A percentile compares a stretch with the other conserved stretches of the same genome.
phyloP scores from a whole-genome alignment of 2,888 invertebrate species.

The Iselma pallidipennis region DNA sequence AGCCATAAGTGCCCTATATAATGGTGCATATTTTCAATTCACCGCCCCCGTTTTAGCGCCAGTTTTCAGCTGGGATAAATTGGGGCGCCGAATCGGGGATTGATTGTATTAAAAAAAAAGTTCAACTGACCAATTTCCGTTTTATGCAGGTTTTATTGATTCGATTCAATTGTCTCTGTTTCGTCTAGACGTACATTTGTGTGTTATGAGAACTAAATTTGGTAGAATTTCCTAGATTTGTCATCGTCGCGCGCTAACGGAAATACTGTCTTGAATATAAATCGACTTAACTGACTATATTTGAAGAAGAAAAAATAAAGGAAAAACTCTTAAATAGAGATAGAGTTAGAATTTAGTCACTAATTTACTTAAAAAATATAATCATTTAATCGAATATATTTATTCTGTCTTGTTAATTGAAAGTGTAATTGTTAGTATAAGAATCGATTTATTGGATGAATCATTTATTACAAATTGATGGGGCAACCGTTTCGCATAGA shows the following conservation, averaged over 20 bases:
- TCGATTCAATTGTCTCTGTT: neutral
- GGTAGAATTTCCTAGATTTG: constrained; percentile 2
- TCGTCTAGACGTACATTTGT: neutral
- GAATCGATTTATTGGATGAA: neutral
- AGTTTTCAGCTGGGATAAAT: no score
- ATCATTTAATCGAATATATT: no score
- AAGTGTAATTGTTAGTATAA: neutral
- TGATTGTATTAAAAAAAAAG: no score
- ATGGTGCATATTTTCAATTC: no score
- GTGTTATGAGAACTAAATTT: neutral
- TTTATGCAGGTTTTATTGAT: neutral
- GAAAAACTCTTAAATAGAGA: neutral
- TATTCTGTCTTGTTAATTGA: no score
- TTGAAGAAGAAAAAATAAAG: neutral
- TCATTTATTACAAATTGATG: neutral
- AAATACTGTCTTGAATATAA: constrained; percentile 25
- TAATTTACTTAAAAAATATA: no score
- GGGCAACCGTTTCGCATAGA: no score
- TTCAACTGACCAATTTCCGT: no score
- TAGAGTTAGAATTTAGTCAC: no score
- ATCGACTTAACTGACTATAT: neutral
- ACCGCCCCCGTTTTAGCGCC: no score
- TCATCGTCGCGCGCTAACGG: constrained; percentile 8
- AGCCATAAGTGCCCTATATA: no score
- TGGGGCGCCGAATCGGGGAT: no score